Evolutionary conservation across 1,140 invertebrate genomes (phyloP).

Genomic region (Anastrepha ludens): DNA sequence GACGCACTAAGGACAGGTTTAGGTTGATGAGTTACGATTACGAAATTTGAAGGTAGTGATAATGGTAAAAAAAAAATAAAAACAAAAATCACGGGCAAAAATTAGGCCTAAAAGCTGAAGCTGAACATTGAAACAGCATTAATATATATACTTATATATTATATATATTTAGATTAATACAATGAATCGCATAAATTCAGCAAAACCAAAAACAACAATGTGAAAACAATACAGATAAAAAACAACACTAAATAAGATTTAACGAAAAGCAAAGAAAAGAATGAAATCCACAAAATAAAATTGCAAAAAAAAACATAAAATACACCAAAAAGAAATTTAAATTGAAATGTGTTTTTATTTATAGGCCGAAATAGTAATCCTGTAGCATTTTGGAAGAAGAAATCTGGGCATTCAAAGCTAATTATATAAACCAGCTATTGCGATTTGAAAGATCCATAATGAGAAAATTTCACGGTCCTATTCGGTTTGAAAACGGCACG

Average conservation of each 20-base stretch:
- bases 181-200: conserved; percentile 36
- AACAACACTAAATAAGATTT: conserved; percentile 49
- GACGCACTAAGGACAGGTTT: conserved; percentile 6
- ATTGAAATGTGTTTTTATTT: conserved; percentile 17
- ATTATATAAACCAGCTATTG: too few relatives aligned
- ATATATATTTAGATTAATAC: conserved; percentile 49
- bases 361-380: not conserved
- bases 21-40: not conserved
- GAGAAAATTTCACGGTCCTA: too few relatives aligned
- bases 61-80: not conserved
- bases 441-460: too few relatives aligned
- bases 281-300: conserved; percentile 50
- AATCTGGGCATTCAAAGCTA: too few relatives aligned
- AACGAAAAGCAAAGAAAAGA: conserved; percentile 52
- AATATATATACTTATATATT: conserved; percentile 47
- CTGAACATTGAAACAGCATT: conserved; percentile 46
- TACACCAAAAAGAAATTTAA: conserved; percentile 46
- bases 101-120: conserved; percentile 41
- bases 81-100: conserved; percentile 13
- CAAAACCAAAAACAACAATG: conserved; percentile 38
- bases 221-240: conserved; percentile 43
- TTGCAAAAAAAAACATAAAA: conserved; percentile 23
- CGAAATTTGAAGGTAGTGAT: conserved; percentile 39
- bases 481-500: too few relatives aligned
- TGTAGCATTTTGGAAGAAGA: too few relatives aligned